These are phyloP conservation scores for Heteromyza rotundicornis DNA, from an alignment of 2,888 invertebrate species.

Conservation along the genomic window DNA sequence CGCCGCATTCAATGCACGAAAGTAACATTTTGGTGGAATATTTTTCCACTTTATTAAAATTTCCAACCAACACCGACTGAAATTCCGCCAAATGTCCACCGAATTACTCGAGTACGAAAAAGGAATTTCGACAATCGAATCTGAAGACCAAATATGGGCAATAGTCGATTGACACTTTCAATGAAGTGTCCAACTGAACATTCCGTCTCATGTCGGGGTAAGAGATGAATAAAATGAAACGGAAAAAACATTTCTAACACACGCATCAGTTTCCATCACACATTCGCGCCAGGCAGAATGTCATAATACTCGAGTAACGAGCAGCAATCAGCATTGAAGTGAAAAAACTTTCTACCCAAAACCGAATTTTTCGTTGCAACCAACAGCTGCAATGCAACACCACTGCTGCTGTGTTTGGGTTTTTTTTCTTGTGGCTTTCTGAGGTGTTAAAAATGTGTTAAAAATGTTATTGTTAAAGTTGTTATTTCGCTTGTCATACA, in stretches of 20 bases:
- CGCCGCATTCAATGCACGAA: neutral
- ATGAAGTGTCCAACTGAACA: conserved; percentile 1
- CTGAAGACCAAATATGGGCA: neutral
- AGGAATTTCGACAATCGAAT: neutral
- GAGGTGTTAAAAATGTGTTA: too few species aligned
- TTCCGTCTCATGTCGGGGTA: neutral
- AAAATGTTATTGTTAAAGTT: too few species aligned
- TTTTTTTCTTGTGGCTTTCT: too few species aligned
- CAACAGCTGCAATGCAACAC: too few species aligned
- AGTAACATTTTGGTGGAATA: neutral
- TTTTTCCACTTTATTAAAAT: neutral
- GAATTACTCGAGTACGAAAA: too few species aligned
- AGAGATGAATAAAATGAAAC: too few species aligned
- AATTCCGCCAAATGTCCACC: neutral
- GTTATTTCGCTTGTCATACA: neutral
- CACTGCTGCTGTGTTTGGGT: too few species aligned
- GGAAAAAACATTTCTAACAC: neutral
- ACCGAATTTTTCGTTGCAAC: too few species aligned
- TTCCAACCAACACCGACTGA: neutral
- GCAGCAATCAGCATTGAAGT: too few species aligned
- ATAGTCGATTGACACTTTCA: neutral
- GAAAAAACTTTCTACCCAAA: conserved; percentile 10
- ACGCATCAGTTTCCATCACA: neutral
- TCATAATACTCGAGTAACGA: too few species aligned
- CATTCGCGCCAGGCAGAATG: conserved; percentile 1